Base-by-base conservation (phyloP, 2,888 invertebrate genomes). In the Meloe dianella region DNA sequence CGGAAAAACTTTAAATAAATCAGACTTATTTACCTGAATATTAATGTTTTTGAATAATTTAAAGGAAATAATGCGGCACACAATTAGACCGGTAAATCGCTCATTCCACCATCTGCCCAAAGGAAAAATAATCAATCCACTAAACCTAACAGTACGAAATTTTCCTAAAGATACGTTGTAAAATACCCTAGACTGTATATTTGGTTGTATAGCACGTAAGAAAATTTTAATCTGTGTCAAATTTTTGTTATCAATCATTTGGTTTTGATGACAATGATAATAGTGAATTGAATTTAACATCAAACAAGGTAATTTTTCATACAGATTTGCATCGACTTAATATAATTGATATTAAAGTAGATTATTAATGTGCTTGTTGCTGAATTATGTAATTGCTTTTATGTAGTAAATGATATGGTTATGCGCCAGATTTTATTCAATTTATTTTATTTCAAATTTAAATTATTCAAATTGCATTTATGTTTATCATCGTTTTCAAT, bases 21-120 rank as follows among this genome's bases (percentile, higher is more conserved):
- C 12, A 4, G 4, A 51, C 22, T 51, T 51, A 9, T 24, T 51
- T 51, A 51, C 51, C 51, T 51, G 51, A 8, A 51, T 51, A 47
- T 9, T 47, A 24, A 24, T 51, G 22, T 24, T 51, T 12, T 24
- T 51, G 12, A 47, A 10, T 47, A 47, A 22, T 51, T 51, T 24
- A 12, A 24, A 51, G 12, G 4, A 4, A 22, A 51, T 17, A 12
- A 51, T 6, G 8, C 30, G 14, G n/a, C 32, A 60, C 29, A n/a
- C 12, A n/a, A n/a, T 41, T 41, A 17, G 24, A 62, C 62, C 62
- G 56, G 62, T 47, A 9, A n/a, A 27, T 32, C 57, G 68, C 59
- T 51, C 63, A 68, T 68, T 65, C 68, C 58, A 68, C 65, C 67
- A 64, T 64, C 51, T 58, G 30, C 64, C 27, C 51, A 64, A 22